Percentiles rank a stretch among this genome's conserved stretches.
phyloP scores from a whole-genome alignment of 2,113 vertebrate genomes.

The Lichenostomus cassidix region DNA sequence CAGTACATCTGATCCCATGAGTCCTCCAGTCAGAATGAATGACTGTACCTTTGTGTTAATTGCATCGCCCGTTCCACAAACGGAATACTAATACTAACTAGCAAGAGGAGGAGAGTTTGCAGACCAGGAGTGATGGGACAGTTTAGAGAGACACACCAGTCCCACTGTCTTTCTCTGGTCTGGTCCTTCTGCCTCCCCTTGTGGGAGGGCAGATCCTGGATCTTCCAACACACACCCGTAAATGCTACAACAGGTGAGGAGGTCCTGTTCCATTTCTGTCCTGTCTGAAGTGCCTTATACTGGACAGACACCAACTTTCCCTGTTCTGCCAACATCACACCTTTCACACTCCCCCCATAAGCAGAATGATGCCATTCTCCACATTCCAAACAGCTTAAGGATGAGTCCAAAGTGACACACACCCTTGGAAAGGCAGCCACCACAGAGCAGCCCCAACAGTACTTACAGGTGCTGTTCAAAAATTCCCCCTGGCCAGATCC shows the following conservation, averaged over 20 bases:
- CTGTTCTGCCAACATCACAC: neutral
- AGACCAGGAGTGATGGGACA: neutral
- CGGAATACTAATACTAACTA: constrained; percentile 69
- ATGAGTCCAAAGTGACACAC: neutral
- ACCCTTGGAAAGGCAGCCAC: neutral
- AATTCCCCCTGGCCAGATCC: neutral
- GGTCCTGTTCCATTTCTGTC: neutral
- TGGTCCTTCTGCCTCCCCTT: neutral
- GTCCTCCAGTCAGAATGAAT: constrained; percentile 77
- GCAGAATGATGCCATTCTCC: neutral
- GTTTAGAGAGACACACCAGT: neutral
- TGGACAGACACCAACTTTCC: neutral
- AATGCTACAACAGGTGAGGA: fast-evolving
- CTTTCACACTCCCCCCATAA: fast-evolving
- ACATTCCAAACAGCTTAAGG: neutral
- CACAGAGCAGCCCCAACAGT: neutral
- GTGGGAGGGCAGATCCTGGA: neutral
- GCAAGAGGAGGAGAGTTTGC: neutral
- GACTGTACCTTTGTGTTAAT: constrained; percentile 78
- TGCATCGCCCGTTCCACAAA: constrained; percentile 60
- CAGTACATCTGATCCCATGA: constrained; percentile 69
- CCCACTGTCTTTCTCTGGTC: neutral
- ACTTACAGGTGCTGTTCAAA: neutral
- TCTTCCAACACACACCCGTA: neutral
- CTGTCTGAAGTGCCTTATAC: neutral